phyloP scores from a whole-genome alignment of 2,888 invertebrate genomes.

The Rhingia campestris region DNA sequence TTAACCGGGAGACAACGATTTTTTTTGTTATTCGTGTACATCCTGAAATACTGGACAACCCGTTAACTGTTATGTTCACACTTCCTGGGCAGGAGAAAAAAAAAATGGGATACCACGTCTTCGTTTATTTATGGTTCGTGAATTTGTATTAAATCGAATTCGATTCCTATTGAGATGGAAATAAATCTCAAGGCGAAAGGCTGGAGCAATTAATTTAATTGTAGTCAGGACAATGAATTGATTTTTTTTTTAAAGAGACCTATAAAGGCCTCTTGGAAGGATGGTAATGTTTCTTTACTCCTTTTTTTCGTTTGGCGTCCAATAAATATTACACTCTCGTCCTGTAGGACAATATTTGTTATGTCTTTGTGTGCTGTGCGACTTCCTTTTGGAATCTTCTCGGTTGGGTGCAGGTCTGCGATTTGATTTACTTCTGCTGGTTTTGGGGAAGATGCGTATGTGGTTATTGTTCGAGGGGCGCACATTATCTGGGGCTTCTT shows the following conservation, averaged over 20 bases:
- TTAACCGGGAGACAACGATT: conserved; percentile 7
- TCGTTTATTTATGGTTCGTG: conserved; percentile 71
- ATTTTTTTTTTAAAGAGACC: conserved; percentile 16
- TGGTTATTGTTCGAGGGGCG: conserved; percentile 37
- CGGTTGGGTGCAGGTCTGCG: conserved; percentile 58
- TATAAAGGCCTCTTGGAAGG: neutral
- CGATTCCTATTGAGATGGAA: conserved; percentile 69
- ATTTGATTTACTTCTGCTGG: conserved; percentile 68
- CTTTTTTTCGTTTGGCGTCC: conserved; percentile 55
- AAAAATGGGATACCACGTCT: conserved; percentile 2
- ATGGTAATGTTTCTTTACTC: neutral
- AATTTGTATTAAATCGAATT: conserved; percentile 72
- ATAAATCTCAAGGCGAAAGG: conserved; percentile 62
- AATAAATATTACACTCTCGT: conserved; percentile 65
- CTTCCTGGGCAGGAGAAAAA: conserved; percentile 39
- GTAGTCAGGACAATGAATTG: conserved; percentile 58
- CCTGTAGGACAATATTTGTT: conserved; percentile 64
- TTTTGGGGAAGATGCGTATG: conserved; percentile 34
- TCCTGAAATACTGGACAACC: conserved; percentile 57
- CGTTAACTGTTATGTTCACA: conserved; percentile 67
- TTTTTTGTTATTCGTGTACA: conserved; percentile 1
- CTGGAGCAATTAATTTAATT: conserved; percentile 71
- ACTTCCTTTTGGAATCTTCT: conserved; percentile 45
- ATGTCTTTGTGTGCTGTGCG: conserved; percentile 51
- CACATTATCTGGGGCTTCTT: conserved; percentile 4